phyloP scores from a whole-genome alignment of 1,140 invertebrate genomes.

The Lethocerus indicus region DNA sequence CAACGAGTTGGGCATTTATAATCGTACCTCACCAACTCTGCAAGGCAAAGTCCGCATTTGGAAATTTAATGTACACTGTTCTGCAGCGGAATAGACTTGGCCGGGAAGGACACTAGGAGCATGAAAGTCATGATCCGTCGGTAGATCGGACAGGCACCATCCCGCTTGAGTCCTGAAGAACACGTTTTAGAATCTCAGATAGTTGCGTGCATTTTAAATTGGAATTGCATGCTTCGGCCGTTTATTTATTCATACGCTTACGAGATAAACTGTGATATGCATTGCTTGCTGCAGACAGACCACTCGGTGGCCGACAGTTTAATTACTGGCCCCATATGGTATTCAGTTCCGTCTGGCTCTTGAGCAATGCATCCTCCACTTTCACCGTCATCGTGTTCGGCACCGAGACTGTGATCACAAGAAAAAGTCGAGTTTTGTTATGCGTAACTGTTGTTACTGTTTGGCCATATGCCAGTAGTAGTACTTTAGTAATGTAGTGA shows the following conservation, averaged over 20 bases:
- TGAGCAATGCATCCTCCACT: constrained; percentile 25
- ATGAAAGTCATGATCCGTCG: constrained; percentile 29
- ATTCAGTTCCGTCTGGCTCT: constrained; percentile 20
- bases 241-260: constrained; percentile 19
- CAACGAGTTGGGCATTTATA: no score
- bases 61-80: constrained; percentile 37
- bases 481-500: no score
- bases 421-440: no score
- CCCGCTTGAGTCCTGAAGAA: constrained; percentile 37
- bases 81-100: constrained; percentile 47
- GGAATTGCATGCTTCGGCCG: not conserved
- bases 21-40: constrained; percentile 5
- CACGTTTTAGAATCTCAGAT: not conserved
- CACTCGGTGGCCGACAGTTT: constrained; percentile 37
- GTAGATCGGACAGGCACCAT: constrained; percentile 43
- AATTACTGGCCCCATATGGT: constrained; percentile 45
- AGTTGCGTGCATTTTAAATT: no score
- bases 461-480: no score
- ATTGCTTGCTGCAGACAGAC: constrained; percentile 43
- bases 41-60: constrained; percentile 10
- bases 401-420: constrained; percentile 40
- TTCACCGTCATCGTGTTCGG: constrained; percentile 36
- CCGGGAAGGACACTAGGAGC: constrained; percentile 42
- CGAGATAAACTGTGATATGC: constrained; percentile 47
- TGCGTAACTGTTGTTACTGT: no score